A percentile compares a stretch with the other conserved stretches of the same genome.
These are phyloP conservation scores for Parasteatoda lunata DNA, from an alignment of 2,888 invertebrate genomes.

Conservation along the genomic window DNA sequence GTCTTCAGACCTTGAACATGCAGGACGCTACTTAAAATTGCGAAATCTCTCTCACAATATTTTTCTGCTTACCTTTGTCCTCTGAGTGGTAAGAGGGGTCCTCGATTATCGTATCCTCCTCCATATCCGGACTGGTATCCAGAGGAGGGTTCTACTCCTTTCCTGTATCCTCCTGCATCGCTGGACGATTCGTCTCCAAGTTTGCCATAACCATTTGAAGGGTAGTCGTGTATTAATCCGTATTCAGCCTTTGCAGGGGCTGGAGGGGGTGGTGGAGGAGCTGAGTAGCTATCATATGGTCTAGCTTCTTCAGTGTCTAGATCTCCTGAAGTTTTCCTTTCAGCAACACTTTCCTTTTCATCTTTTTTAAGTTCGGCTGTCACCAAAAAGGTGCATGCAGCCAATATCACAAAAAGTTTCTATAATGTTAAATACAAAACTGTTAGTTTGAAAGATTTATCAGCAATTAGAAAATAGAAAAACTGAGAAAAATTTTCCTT, in stretches of 20 bases:
- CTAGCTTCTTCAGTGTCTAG: constrained; percentile 40
- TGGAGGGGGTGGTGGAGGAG: constrained; percentile 8
- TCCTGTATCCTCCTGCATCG: constrained; percentile 18
- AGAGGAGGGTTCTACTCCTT: constrained; percentile 43
- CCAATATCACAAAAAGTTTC: constrained; percentile 46
- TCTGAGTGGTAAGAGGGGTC: constrained; percentile 29
- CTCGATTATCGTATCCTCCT: constrained; percentile 50
- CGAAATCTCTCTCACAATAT: no score
- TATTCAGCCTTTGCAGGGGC: constrained; percentile 30
- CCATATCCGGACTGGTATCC: constrained; percentile 30
- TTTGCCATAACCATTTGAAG: constrained; percentile 44
- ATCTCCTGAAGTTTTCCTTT: constrained; percentile 17
- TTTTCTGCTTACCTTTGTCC: background rate
- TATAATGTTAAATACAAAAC: background rate
- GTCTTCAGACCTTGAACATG: no score
- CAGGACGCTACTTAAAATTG: no score
- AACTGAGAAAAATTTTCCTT: background rate
- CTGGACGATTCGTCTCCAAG: constrained; percentile 3
- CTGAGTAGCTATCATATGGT: background rate
- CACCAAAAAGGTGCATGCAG: constrained; percentile 34
- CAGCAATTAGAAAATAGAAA: background rate
- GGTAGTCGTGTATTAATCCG: constrained; percentile 53
- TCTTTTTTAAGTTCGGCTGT: constrained; percentile 38
- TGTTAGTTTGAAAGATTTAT: background rate
- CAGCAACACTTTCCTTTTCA: background rate